These are phyloP conservation scores for Puffinus mauretanicus DNA, from an alignment of 2,113 vertebrate genomes.

Conservation along the genomic window DNA sequence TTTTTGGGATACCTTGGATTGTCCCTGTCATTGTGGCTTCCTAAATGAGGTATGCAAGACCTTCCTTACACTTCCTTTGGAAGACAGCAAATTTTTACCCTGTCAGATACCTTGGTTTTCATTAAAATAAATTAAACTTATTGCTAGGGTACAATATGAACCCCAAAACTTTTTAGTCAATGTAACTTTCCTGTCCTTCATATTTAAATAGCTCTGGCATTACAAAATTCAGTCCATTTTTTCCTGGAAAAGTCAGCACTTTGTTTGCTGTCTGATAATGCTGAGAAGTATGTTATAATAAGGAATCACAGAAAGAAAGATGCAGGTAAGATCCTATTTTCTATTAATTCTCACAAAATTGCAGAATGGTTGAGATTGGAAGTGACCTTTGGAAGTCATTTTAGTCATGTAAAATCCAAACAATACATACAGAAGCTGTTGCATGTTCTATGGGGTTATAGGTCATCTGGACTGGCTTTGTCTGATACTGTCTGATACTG, in stretches of 20 bases:
- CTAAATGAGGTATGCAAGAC: background rate
- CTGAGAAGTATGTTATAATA: background rate
- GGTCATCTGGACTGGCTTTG: background rate
- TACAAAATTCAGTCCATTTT: background rate
- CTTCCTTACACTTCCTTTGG: background rate
- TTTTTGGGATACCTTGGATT: background rate
- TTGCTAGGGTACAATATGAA: background rate
- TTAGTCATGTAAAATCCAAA: fast-evolving
- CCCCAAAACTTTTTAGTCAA: background rate
- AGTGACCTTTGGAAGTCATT: background rate
- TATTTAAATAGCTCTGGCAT: background rate
- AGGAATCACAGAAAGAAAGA: background rate
- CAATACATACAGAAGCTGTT: background rate
- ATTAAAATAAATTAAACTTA: background rate
- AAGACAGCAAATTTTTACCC: background rate
- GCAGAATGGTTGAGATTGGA: background rate
- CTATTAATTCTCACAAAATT: background rate
- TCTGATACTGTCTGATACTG: background rate
- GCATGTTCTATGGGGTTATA: background rate
- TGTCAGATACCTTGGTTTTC: background rate
- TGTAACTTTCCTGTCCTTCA: background rate
- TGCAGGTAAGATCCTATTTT: background rate
- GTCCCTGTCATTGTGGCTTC: background rate
- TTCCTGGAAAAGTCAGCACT: fast-evolving
- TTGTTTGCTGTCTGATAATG: background rate